Conservation (phyloP, 2,113 vertebrate genomes). For the Microcebus murinus region DNA sequence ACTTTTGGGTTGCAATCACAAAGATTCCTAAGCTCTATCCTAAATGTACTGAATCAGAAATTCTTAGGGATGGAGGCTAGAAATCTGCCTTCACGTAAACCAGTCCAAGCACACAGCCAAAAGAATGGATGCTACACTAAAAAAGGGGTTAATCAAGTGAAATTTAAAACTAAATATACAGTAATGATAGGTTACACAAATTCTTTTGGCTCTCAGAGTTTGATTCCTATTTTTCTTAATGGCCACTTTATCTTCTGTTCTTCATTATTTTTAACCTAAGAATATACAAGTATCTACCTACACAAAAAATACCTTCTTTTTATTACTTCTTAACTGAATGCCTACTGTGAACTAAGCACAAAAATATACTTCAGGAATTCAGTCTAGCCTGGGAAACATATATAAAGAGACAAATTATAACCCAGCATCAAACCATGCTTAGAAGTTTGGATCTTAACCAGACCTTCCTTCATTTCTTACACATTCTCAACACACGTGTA, state of each 20-base stretch:
- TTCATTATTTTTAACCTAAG: background rate
- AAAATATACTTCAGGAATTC: background rate
- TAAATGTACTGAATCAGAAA: background rate
- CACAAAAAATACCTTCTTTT: background rate
- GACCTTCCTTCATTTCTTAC: background rate
- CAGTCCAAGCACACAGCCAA: background rate
- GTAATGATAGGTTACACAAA: background rate
- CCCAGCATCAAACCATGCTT: background rate
- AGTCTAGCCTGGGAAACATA: background rate
- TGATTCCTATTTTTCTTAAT: background rate
- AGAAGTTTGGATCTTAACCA: background rate
- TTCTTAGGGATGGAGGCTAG: background rate
- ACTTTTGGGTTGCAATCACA: background rate
- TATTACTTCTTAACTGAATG: slow-evolving; percentile 13
- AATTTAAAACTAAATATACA: background rate
- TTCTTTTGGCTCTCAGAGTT: background rate
- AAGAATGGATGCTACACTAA: background rate
- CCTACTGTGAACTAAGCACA: background rate
- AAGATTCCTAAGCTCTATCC: background rate
- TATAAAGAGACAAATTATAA: background rate
- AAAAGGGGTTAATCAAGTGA: background rate
- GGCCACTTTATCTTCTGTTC: background rate
- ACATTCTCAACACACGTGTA: background rate
- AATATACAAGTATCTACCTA: background rate
- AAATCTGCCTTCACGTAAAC: background rate